phyloP scores from a whole-genome alignment of 2,888 invertebrate species.

The Tetragonisca angustula region DNA sequence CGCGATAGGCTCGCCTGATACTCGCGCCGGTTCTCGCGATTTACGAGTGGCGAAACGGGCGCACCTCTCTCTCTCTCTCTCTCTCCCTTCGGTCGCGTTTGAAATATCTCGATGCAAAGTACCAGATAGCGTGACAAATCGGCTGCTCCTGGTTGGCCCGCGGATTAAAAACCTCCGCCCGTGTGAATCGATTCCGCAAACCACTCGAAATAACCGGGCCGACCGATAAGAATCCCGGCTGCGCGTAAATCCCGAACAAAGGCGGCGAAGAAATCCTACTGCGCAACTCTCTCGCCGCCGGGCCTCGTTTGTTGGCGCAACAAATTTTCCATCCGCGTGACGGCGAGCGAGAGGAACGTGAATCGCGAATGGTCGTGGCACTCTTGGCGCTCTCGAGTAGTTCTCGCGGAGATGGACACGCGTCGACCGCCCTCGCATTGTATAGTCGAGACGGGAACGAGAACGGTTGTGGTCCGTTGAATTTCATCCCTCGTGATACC shows the following conservation, averaged over 20 bases:
- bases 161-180: conserved; percentile 12
- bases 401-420: conserved; percentile 26
- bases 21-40: conserved; percentile 45
- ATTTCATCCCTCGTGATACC: conserved; percentile 60
- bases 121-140: conserved; percentile 61
- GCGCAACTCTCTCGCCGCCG: background rate
- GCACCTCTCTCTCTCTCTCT: background rate
- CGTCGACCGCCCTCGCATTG: conserved; percentile 27
- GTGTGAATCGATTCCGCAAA: conserved; percentile 19
- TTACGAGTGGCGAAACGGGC: conserved; percentile 59
- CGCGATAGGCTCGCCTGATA: conserved; percentile 59
- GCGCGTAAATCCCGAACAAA: background rate
- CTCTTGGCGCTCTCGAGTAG: conserved; percentile 23
- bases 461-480: conserved; percentile 40
- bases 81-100: conserved; percentile 22
- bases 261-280: background rate
- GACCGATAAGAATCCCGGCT: conserved; percentile 10
- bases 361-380: conserved; percentile 34
- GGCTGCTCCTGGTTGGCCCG: conserved; percentile 1
- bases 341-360: background rate
- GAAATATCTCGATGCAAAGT: conserved; percentile 57
- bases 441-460: conserved; percentile 4
- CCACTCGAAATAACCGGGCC: background rate
- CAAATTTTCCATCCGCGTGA: background rate
- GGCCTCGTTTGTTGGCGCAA: too few relatives aligned